Conservation (phyloP, 2,113 vertebrate species). For the Gobiocypris rarus region DNA sequence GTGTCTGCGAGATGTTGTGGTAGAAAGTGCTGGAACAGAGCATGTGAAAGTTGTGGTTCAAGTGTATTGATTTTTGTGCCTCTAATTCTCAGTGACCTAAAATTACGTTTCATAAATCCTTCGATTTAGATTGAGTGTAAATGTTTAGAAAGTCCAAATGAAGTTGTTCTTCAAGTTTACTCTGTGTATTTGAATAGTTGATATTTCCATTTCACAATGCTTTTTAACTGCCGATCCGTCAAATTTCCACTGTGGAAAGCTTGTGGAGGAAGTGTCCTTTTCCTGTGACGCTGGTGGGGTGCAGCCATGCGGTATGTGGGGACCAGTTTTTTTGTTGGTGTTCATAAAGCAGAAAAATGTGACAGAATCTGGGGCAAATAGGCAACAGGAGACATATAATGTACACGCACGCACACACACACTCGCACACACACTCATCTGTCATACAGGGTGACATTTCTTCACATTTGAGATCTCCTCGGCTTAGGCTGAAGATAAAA, state of each 20-base stretch:
- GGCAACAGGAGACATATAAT: conserved; percentile 54
- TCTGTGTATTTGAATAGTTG: no score
- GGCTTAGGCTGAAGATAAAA: conserved; percentile 61
- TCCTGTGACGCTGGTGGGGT: conserved; percentile 19
- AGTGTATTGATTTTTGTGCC: not conserved
- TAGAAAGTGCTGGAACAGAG: not conserved
- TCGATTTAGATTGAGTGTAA: not conserved
- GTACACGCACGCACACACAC: conserved; percentile 38
- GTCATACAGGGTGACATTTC: conserved; percentile 63
- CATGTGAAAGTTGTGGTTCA: conserved; percentile 32
- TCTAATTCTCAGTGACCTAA: not conserved
- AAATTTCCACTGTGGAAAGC: not conserved
- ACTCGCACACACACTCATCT: conserved; percentile 53
- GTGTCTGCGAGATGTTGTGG: conserved; percentile 9
- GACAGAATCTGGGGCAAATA: conserved; percentile 63
- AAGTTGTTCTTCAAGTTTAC: not conserved
- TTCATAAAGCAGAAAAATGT: conserved; percentile 47
- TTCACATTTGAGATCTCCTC: conserved; percentile 60
- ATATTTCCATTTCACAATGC: not conserved
- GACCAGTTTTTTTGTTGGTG: conserved; percentile 45
- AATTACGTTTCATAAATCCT: not conserved
- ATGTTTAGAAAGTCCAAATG: not conserved
- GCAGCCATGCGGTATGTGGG: conserved; percentile 16
- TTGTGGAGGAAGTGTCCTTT: conserved; percentile 9
- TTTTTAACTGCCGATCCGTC: not conserved